A percentile compares a stretch with the other conserved stretches of the same genome.
Conservation (phyloP, 1,140 invertebrate species). For the Octopus sinensis region DNA sequence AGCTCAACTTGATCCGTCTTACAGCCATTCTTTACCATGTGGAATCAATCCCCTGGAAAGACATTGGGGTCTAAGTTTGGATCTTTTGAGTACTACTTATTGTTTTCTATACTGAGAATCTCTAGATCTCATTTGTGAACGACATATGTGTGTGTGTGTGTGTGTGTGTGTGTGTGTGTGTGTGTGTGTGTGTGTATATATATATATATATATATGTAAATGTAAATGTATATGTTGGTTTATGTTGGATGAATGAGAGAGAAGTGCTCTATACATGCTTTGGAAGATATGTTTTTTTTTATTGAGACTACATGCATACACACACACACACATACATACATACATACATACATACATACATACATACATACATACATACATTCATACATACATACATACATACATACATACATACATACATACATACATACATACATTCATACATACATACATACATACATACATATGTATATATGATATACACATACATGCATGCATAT, state of each 20-base stretch:
- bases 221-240: neutral
- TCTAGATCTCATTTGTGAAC: neutral
- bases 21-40: too few species aligned
- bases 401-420: constrained; percentile 27
- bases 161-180: neutral
- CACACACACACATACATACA: constrained; percentile 17
- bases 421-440: constrained; percentile 27
- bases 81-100: too few species aligned
- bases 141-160: neutral
- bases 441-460: constrained; percentile 6
- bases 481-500: constrained; percentile 25
- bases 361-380: constrained; percentile 27
- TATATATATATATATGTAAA: neutral
- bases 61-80: too few species aligned
- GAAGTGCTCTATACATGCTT: too few species aligned
- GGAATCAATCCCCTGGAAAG: too few species aligned
- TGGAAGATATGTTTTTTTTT: too few species aligned
- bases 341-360: constrained; percentile 25
- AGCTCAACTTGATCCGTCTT: too few species aligned
- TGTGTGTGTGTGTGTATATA: neutral
- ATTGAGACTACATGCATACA: neutral
- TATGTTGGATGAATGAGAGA: neutral
- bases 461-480: constrained; percentile 15
- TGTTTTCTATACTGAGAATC: too few species aligned
- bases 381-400: constrained; percentile 24